A percentile compares a stretch with the other conserved stretches of the same genome.
Conservation (phyloP, 2,888 invertebrate species). For the Ashinkailepas kermadecensis region DNA sequence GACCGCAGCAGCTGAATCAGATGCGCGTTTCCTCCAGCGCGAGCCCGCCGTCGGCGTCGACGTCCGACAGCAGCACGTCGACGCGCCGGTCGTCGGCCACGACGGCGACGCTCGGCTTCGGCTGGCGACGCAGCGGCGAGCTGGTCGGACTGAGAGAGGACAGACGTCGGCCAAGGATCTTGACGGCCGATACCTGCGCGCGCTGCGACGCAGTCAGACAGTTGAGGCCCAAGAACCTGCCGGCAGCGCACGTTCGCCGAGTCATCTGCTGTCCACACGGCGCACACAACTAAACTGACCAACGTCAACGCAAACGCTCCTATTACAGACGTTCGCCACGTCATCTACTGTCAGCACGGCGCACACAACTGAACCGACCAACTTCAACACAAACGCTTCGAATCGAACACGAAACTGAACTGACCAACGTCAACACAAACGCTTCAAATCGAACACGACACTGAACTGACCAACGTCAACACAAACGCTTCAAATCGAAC, state of each 20-base stretch:
- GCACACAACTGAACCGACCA: no score
- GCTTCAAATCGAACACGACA: no score
- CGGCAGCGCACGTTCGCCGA: slow-evolving; percentile 27
- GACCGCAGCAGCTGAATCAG: not conserved
- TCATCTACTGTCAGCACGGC: no score
- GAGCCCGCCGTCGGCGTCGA: not conserved
- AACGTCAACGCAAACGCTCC: no score
- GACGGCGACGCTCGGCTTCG: slow-evolving; percentile 12
- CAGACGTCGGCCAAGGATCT: slow-evolving; percentile 51
- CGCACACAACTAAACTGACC: no score
- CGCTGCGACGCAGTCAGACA: slow-evolving; percentile 84
- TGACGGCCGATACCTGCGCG: slow-evolving; percentile 78
- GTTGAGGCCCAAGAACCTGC: slow-evolving; percentile 75
- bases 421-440: no score
- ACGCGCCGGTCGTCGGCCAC: slow-evolving; percentile 18
- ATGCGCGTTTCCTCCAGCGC: slow-evolving; percentile 3
- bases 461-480: no score
- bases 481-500: no score
- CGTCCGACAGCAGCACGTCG: slow-evolving; percentile 1
- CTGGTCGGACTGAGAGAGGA: not conserved
- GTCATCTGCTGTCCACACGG: no score
- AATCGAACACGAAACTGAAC: no score
- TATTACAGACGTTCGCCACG: no score
- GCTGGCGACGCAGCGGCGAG: slow-evolving; percentile 12
- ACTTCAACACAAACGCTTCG: no score